phyloP scores from a whole-genome alignment of 2,113 vertebrate species.

The Sialia sialis region DNA sequence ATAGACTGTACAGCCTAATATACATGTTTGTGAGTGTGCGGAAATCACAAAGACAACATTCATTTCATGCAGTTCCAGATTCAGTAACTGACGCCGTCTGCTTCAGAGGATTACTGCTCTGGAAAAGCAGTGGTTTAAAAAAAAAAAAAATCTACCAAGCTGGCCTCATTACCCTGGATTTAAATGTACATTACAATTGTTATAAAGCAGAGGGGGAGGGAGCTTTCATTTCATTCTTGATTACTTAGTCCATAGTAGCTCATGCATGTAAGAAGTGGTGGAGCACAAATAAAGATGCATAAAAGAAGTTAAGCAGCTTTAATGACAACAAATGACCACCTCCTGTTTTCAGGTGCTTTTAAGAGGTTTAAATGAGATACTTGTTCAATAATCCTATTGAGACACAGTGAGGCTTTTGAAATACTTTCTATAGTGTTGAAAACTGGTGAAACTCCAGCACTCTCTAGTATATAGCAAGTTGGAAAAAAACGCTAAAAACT shows the following conservation, averaged over 20 bases:
- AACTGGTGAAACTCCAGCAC: neutral
- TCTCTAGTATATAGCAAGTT: neutral
- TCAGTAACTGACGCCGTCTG: neutral
- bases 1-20: neutral
- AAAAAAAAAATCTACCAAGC: neutral
- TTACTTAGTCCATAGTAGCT: constrained; percentile 48
- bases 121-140: neutral
- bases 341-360: constrained; percentile 68
- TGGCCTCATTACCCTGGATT: constrained; percentile 52
- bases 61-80: neutral
- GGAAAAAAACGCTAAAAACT: neutral
- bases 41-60: neutral
- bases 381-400: constrained; percentile 61
- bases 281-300: constrained; percentile 48
- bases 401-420: constrained; percentile 46
- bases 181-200: constrained; percentile 79
- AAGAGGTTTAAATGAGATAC: constrained; percentile 65
- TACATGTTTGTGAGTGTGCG: neutral
- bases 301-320: constrained; percentile 64
- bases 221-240: constrained; percentile 19
- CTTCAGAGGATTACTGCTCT: neutral
- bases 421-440: constrained; percentile 38
- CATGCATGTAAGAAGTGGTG: constrained; percentile 58
- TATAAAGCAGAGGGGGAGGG: constrained; percentile 28
- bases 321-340: constrained; percentile 52